Conservation (phyloP, 2,888 invertebrate genomes). For the Monochamus alternatus region DNA sequence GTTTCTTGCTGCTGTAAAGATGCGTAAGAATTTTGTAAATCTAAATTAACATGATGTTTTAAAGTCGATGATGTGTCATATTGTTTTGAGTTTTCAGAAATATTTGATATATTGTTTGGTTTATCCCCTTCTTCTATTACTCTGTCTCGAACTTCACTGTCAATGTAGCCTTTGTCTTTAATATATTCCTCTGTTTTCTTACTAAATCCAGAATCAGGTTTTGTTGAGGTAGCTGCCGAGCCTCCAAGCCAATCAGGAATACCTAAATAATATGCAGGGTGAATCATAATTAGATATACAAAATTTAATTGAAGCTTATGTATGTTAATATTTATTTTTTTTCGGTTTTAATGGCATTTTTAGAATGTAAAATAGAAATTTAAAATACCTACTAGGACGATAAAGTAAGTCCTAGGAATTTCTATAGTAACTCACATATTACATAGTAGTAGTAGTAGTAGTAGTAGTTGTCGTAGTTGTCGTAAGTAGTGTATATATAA, state of each 20-base stretch:
- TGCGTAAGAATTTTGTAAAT: slow-evolving; percentile 72
- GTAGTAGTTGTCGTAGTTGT: no score
- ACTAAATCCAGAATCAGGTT: slow-evolving; percentile 50
- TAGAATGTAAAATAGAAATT: no score
- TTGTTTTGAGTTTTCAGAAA: slow-evolving; percentile 4
- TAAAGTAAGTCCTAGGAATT: no score
- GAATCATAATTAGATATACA: no score
- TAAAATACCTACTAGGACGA: no score
- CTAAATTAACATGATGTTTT: slow-evolving; percentile 45
- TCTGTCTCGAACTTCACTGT: not conserved
- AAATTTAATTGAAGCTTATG: no score
- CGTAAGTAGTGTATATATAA: no score
- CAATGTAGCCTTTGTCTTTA: slow-evolving; percentile 18
- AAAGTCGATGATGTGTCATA: slow-evolving; percentile 18
- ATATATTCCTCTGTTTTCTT: slow-evolving; percentile 48
- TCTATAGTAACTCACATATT: no score
- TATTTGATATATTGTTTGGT: not conserved
- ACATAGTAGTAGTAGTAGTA: no score
- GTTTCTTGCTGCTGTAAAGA: slow-evolving; percentile 78
- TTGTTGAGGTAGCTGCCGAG: slow-evolving; percentile 39
- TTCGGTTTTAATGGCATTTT: no score
- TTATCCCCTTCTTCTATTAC: slow-evolving; percentile 14
- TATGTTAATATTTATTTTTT: no score
- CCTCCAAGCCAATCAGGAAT: slow-evolving; percentile 66
- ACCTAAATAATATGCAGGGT: slow-evolving; percentile 43